Conservation (phyloP, 2,888 invertebrate species). For the Buathra laborator region DNA sequence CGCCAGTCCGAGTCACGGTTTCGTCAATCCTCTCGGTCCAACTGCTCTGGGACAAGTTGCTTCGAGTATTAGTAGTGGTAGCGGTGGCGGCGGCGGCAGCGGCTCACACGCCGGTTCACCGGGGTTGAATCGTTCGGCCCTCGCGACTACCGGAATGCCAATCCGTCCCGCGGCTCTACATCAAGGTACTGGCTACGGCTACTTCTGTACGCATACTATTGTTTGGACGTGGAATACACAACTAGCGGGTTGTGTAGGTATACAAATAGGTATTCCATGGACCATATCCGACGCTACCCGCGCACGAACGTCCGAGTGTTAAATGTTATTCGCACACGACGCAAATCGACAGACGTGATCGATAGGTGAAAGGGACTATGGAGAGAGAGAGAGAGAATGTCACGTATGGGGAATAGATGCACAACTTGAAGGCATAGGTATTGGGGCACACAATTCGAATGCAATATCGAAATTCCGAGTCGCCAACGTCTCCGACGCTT, state of each 20-base stretch:
- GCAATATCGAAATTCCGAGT: constrained; percentile 56
- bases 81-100: constrained; percentile 57
- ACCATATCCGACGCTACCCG: constrained; percentile 27
- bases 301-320: constrained; percentile 55
- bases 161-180: constrained; percentile 73
- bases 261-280: constrained; percentile 23
- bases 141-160: constrained; percentile 60
- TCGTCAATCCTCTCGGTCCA: constrained; percentile 83
- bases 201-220: constrained; percentile 1
- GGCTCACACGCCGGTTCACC: constrained; percentile 75
- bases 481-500: constrained; percentile 24
- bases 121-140: constrained; percentile 52
- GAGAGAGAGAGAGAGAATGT: not conserved
- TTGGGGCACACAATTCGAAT: constrained; percentile 35
- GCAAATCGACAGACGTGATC: constrained; percentile 67
- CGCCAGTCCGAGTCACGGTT: constrained; percentile 80
- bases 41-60: constrained; percentile 75
- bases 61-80: constrained; percentile 46
- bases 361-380: constrained; percentile 50
- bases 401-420: constrained; percentile 40
- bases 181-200: constrained; percentile 74
- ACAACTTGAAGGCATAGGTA: constrained; percentile 9
- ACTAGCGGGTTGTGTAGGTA: not conserved
- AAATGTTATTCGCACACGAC: constrained; percentile 61
- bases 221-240: constrained; percentile 39